Base-by-base conservation (phyloP, 2,888 invertebrate genomes). In the Philopedon plagiatum region DNA sequence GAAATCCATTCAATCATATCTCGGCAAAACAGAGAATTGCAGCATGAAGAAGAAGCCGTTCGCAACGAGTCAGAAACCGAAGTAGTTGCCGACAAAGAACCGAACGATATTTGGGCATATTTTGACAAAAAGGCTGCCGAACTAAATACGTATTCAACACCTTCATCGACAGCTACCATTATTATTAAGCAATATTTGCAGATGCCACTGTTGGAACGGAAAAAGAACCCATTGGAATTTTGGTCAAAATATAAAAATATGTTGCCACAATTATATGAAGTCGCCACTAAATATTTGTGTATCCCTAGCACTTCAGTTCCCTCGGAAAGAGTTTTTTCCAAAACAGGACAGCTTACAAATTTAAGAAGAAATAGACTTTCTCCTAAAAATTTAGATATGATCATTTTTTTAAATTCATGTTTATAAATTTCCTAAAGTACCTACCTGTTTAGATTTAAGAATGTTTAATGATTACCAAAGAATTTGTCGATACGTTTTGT, bases 291-390 rank as follows among this genome's bases (percentile, higher is more conserved):
- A 69, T 78, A 79, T 70, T 57, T 69, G n/a, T 71, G 64, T 44
- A 71, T 76, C 39, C 78, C 78, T 7, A 75, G 64, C 3, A 80
- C 78, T 13, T 79, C 78, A 19, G 78, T 78, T 26, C 78, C 79
- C 5, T 76, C 76, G 13, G 78, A 78, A 46, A 70, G 76, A 58
- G 77, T 80, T 19, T 78, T 80, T 71, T 79, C 77, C 0, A 77
- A 80, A 76, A 49, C 77, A 9, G 78, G 76, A 7, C 77, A 76
- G 39, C 23, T 79, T 7, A 78, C 75, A 7, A 79, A 79, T 58
- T 5, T 58, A 7, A 67, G 76, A 44, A 57, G 77, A 70, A 78
- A 77, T 61, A 15, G 76, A 18, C 44, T 77, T 9, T 54, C 70
- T 0, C 61, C 75, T 44, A 76, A 77, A 71, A 15, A 41, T 41